Percentiles rank a stretch among this genome's conserved stretches.
Conservation (phyloP, 2,797 vertebrate genomes). For the Notoglanidium macrostoma region DNA sequence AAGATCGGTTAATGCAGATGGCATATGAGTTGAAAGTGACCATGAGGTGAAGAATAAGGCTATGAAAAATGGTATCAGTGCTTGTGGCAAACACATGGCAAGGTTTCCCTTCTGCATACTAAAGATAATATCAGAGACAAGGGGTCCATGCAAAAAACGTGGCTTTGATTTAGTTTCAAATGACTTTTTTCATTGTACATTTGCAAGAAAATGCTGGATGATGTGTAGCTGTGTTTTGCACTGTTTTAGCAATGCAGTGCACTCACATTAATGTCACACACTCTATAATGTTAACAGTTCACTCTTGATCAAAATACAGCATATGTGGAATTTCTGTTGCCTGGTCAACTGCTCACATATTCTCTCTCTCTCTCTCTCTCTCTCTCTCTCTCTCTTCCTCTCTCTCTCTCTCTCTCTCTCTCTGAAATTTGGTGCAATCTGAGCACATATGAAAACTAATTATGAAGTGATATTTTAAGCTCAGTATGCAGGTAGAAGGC, state of each 20-base stretch:
- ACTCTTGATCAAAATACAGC: constrained; percentile 36
- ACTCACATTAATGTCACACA: constrained; percentile 27
- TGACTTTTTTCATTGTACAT: background rate
- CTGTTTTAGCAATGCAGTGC: background rate
- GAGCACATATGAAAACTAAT: constrained; percentile 20
- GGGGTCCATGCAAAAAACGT: background rate
- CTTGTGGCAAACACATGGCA: background rate
- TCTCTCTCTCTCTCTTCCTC: background rate
- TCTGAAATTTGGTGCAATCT: background rate
- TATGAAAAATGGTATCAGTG: constrained; percentile 8
- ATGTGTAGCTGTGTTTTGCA: background rate
- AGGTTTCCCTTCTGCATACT: background rate
- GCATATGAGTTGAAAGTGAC: constrained; percentile 12
- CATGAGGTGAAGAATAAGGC: constrained; percentile 3
- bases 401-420: background rate
- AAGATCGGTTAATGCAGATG: constrained; percentile 22
- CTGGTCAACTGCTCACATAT: constrained; percentile 29
- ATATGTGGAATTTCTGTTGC: constrained; percentile 50
- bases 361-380: constrained; percentile 15
- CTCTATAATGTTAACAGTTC: constrained; percentile 19
- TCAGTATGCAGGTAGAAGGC: background rate
- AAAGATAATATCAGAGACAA: background rate
- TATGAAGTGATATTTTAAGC: background rate
- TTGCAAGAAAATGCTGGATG: background rate
- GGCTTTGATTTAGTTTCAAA: constrained; percentile 14